Evolutionary conservation across 2,888 invertebrate genomes (phyloP), one percentile per base, ranked within the genome.

Genomic region (Bursaphelenchus okinawaensis): DNA sequence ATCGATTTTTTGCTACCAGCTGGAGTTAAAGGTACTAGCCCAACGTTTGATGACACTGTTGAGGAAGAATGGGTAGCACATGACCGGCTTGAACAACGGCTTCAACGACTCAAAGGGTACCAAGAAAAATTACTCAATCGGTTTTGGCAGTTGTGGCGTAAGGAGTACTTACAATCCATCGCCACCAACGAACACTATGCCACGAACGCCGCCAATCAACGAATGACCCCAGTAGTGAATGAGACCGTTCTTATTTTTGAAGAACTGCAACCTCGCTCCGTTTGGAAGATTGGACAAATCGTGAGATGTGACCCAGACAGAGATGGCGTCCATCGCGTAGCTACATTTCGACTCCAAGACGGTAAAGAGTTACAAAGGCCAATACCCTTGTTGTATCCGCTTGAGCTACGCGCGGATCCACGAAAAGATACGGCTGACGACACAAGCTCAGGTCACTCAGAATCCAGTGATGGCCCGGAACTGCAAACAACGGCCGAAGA

Each of bases 1-100:
- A 22, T 28, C 29, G 63, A 63, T 26, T 64, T 63, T 8, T 55
- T 29, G 20, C 23, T 26, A n/a, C 40, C 63, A 4, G n/a, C 26
- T 7, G 26, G 56, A n/a, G 23, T 12, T 9, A 29, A 29, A 12
- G 8, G 12, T 7, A 9, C 31, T 29, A 7, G 8, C 8, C 12
- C 31, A 12, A 29, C 31, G 31, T 7, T 9, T 9, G 31, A 29
- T 9, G 12, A 29, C 31, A 7, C 31, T 9, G 31, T 9, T 29
- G 31, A 29, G 7, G 8, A 7, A 9, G 31, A 29, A 29, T 29
- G 31, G 31, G 31, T 29, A 29, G 8, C 31, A 12, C 31, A 29
- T 9, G 31, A 29, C 31, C 31, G 31, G 31, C 31, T 29, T 12
- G 31, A 29, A 12, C 31, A 29, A 12, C 31, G 31, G 7, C 31